Evolutionary conservation across 2,113 vertebrate genomes (phyloP).

Genomic region (Craseonycteris thonglongyai): DNA sequence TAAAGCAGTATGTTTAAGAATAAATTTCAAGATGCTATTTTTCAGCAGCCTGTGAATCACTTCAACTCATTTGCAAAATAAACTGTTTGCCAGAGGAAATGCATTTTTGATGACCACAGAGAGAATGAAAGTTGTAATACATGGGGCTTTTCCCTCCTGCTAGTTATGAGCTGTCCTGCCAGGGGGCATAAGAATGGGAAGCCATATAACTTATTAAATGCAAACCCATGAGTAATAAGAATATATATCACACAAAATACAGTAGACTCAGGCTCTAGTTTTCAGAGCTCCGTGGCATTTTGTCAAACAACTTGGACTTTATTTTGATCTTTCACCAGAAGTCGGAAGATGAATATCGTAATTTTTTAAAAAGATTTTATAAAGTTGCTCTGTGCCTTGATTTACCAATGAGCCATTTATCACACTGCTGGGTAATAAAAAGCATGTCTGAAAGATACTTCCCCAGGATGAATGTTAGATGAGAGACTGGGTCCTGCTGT

Average conservation of each 20-base stretch:
- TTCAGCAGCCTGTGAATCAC: conserved; percentile 62
- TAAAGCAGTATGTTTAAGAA: conserved; percentile 62
- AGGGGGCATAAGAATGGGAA: not conserved
- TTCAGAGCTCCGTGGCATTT: not conserved
- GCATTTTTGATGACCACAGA: conserved; percentile 40
- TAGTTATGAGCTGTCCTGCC: not conserved
- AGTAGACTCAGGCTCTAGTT: not conserved
- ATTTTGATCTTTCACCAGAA: conserved; percentile 28
- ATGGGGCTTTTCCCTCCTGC: not conserved
- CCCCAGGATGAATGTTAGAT: not conserved
- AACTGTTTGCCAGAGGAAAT: conserved; percentile 55
- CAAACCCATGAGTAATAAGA: not conserved
- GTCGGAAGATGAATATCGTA: conserved; percentile 6
- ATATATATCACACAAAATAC: not conserved
- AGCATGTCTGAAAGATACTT: not conserved
- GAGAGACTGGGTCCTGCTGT: not conserved
- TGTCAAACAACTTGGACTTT: conserved; percentile 16
- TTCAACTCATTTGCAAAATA: conserved; percentile 62
- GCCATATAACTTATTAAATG: not conserved
- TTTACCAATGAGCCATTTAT: conserved; percentile 4
- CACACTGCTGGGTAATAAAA: not conserved
- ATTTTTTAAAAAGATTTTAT: not conserved
- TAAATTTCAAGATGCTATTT: conserved; percentile 70
- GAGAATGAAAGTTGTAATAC: conserved; percentile 6
- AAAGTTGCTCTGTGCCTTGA: not conserved